Evolutionary conservation across 2,888 invertebrate genomes (phyloP), one percentile per base, ranked within the genome.

Genomic region (Cantharis rufa): DNA sequence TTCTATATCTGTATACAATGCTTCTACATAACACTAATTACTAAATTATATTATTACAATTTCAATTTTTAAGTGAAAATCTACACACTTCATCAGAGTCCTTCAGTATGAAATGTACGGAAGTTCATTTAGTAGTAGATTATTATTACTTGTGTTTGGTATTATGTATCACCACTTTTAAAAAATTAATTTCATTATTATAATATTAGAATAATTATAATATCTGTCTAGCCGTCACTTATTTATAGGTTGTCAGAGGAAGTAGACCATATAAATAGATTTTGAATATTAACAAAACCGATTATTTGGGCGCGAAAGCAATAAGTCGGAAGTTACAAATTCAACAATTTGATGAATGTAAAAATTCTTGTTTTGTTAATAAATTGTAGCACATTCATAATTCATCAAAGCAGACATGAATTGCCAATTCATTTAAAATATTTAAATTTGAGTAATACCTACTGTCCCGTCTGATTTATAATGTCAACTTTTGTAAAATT

Each of bases 391-490:
- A 80, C 80, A 76, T 79, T 78, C 76, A 77, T 62, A 78, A 76
- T 80, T 78, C 77, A 80, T 82, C 81, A 79, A 79, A 72, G 72
- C 64, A 21, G 70, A 68, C 75, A 81, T 81, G 82, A 82, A 81
- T 82, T 82, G 82, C 81, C 81, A 82, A 82, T 82, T 80, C 79
- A 80, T 82, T 82, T 82, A 79, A 82, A 82, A 81, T 76, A 80
- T 80, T 81, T 82, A 79, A 78, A 82, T 82, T 79, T 73, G 72
- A 75, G 77, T 81, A 80, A 80, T 76, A 75, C 74, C 48, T 48
- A 48, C 48, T 76, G 76, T 79, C 75, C 75, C 27, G 78, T 77
- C 66, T 76, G 70, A 15, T 76, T 63, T 64, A 73, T 73, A 73
- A 66, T 73, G 70, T 66, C 77, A 73, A 48, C 48, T 48, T n/a